Conservation (phyloP, 23 tunicate species). For the Ascidia mentula region DNA sequence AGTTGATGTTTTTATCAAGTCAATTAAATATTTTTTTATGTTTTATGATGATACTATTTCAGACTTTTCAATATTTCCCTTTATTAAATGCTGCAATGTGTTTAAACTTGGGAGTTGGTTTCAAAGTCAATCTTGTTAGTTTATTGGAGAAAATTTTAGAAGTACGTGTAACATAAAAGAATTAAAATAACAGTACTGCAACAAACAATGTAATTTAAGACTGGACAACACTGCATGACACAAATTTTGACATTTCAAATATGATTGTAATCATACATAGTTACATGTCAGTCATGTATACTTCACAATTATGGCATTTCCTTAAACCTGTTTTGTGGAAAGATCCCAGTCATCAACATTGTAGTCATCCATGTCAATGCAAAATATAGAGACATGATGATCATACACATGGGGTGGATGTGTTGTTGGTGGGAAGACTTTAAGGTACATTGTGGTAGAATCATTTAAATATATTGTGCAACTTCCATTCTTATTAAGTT, state of each 20-base stretch:
- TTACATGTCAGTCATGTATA: constrained; percentile 63
- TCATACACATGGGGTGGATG: constrained; percentile 64
- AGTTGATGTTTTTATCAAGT: no score
- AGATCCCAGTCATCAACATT: constrained; percentile 63
- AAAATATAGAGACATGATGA: constrained; percentile 81
- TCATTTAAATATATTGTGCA: constrained; percentile 54
- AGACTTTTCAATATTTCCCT: no score
- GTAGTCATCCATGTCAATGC: constrained; percentile 37
- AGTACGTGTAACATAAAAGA: no score
- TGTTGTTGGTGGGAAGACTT: constrained; percentile 79
- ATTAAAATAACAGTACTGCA: no score
- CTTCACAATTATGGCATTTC: constrained; percentile 48
- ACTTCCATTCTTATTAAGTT: constrained; percentile 58
- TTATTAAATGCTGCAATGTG: no score
- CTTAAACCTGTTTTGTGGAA: constrained; percentile 66
- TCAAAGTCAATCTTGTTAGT: no score
- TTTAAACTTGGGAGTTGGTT: no score
- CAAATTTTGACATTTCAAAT: not conserved
- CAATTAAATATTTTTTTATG: no score
- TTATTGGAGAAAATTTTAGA: no score
- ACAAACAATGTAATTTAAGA: no score
- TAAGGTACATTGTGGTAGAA: constrained; percentile 69
- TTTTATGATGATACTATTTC: no score
- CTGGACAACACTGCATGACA: no score
- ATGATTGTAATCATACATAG: not conserved